Evolutionary conservation across 2,113 vertebrate species (phyloP).

Genomic region (Colaptes auratus): DNA sequence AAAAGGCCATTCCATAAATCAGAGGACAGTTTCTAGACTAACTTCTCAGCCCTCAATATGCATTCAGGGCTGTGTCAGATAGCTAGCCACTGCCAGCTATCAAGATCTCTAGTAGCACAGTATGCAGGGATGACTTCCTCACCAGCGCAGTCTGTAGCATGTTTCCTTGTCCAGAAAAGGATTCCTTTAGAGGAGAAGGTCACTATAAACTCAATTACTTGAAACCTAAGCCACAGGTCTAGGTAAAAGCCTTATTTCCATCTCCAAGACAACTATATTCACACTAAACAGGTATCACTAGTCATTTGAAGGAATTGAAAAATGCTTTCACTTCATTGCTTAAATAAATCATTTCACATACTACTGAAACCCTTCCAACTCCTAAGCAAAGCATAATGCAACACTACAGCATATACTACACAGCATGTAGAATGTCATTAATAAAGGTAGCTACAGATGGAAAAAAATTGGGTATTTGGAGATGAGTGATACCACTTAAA

Average conservation of each 20-base stretch:
- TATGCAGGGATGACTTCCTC: fast-evolving
- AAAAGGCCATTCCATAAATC: background rate
- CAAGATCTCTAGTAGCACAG: background rate
- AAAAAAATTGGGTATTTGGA: background rate
- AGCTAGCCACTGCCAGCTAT: background rate
- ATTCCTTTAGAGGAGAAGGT: background rate
- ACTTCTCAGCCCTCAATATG: background rate
- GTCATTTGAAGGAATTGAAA: background rate
- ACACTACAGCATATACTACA: background rate
- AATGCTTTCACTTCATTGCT: background rate
- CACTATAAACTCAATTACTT: background rate
- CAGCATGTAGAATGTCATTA: background rate
- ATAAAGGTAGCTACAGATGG: background rate
- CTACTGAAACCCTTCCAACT: background rate
- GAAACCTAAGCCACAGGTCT: background rate
- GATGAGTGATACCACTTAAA: background rate
- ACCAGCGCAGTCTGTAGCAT: background rate
- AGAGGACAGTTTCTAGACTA: background rate
- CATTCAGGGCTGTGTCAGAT: background rate
- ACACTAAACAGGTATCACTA: background rate
- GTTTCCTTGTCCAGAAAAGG: background rate
- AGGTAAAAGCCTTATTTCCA: background rate
- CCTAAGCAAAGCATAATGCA: background rate
- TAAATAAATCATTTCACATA: background rate
- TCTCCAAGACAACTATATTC: background rate